Evolutionary conservation across 37 sponge, comb jelly and placozoan species (phyloP).

Genomic region (Haliclona indistincta): DNA sequence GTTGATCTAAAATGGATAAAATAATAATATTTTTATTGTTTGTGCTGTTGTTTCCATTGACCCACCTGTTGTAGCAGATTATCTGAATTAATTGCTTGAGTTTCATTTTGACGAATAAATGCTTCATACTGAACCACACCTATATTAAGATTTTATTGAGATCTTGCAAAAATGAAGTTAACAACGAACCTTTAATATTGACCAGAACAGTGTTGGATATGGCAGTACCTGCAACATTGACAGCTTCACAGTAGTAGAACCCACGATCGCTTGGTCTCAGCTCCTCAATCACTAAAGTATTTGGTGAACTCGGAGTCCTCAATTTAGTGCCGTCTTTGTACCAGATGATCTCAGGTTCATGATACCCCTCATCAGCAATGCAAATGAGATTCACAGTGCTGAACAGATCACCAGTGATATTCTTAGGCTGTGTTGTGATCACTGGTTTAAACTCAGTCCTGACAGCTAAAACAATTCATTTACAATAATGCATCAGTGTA

Average conservation of each 20-base stretch:
- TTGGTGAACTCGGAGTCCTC: no score
- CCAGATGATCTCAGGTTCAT: slow-evolving; percentile 44
- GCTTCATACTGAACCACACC: no score
- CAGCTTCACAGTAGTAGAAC: slow-evolving; percentile 26
- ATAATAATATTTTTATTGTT: no score
- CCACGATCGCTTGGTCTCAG: slow-evolving; percentile 22
- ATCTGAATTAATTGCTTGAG: no score
- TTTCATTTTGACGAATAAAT: no score
- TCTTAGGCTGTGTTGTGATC: neutral
- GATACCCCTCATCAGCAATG: slow-evolving; percentile 19
- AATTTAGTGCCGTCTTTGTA: slow-evolving; percentile 36
- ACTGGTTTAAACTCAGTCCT: neutral
- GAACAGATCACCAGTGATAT: neutral
- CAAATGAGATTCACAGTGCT: slow-evolving; percentile 7
- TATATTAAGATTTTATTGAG: no score
- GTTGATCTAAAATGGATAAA: no score
- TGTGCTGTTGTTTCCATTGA: no score
- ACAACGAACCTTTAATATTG: slow-evolving; percentile 19
- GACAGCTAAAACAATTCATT: neutral
- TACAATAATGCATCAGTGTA: no score
- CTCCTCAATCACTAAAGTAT: slow-evolving; percentile 18
- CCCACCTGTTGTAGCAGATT: no score
- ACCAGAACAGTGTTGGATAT: neutral
- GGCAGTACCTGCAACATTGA: slow-evolving; percentile 10
- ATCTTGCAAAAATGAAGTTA: no score